phyloP scores from a whole-genome alignment of 92 coral and sea anemone species.

The Heliopora coerulea region DNA sequence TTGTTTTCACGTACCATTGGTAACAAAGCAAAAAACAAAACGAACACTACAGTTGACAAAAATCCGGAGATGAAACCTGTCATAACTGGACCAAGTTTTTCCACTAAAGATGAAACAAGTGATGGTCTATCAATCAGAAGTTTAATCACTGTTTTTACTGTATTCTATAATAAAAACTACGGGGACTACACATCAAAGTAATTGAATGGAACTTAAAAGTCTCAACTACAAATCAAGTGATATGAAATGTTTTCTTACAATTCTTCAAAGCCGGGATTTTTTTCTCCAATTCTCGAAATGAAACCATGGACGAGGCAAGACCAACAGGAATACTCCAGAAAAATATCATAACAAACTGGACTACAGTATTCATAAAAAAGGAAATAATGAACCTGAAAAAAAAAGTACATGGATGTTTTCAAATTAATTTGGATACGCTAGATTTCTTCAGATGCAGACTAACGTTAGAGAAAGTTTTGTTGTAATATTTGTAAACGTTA shows the following conservation, averaged over 20 bases:
- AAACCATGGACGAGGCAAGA: conserved; percentile 70
- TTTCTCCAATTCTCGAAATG: conserved; percentile 59
- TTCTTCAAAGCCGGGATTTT: conserved; percentile 56
- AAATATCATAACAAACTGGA: conserved; percentile 70
- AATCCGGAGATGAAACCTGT: conserved; percentile 81
- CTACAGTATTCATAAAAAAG: conserved; percentile 57
- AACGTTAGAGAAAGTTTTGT: too few species aligned
- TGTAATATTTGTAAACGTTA: too few species aligned
- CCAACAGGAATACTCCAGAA: conserved; percentile 84
- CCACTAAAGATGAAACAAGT: conserved; percentile 50
- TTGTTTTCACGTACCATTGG: conserved; percentile 85
- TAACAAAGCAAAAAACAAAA: conserved; percentile 76
- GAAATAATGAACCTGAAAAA: conserved; percentile 60
- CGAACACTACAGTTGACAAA: conserved; percentile 61
- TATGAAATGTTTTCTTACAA: conserved; percentile 44
- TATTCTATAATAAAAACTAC: neutral
- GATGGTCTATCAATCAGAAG: neutral
- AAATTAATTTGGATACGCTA: too few species aligned
- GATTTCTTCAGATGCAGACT: too few species aligned
- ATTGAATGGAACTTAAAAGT: neutral
- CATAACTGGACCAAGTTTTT: conserved; percentile 44
- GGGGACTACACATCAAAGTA: neutral
- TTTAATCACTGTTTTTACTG: neutral
- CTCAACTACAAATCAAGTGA: neutral
- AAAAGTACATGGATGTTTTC: neutral